Evolutionary conservation across 2,888 invertebrate species (phyloP), one percentile per base, ranked within the genome.

Genomic region (Pyrgus malvae): DNA sequence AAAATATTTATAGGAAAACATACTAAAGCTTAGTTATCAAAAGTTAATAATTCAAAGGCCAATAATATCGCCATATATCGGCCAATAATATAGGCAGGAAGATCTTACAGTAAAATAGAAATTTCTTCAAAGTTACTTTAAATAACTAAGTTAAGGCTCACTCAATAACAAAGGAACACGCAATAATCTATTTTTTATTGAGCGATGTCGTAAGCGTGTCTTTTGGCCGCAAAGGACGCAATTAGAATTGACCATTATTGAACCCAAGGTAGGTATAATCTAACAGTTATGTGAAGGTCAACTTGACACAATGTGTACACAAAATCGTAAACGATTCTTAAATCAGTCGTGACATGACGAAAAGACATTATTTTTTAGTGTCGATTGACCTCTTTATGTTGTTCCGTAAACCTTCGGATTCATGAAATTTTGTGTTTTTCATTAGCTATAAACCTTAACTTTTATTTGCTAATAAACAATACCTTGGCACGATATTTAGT

Each of bases 301-400:
- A 55, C 65, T 72, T 77, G 73, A 74, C 76, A 78, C 68, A 74
- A 65, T 61, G 64, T 53, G 54, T 42, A 31, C 55, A 42, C 55
- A 17, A 54, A 45, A 29, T 45, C 45, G 16, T 45, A 53, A 51
- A 31, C 53, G 45, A 53, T 53, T 53, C 53, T 53, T 38, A 29
- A 40, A 53, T 53, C 45, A 45, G 35, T 53, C 29, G 51, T 44
- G 44, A 48, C 38, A 61, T 63, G 62, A 64, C 57, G 51, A 58
- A 59, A 62, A 55, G 50, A 65, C 60, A 55, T 66, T 56, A 63
- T 61, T 55, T 54, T 59, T 64, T 59, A 60, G 48, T 57, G 49
- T 45, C 42, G 37, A 58, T 45, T 53, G 35, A 46, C 56, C 41
- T 58, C 40, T 33, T 46, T 23, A 27, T 45, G 55, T 51, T 23